Base-by-base conservation (phyloP, 2,797 vertebrate species). In the Hemibagrus guttatus region DNA sequence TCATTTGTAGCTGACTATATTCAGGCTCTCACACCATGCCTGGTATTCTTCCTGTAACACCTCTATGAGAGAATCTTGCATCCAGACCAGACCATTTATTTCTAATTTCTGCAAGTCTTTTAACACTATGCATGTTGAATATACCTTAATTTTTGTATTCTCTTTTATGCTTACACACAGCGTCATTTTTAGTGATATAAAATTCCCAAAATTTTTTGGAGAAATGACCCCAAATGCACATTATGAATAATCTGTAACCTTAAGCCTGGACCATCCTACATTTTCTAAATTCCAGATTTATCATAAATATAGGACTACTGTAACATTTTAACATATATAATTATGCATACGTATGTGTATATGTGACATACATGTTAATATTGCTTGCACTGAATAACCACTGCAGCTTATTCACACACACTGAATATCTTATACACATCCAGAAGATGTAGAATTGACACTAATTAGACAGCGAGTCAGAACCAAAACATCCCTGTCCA, bases 1-100 rank as follows among this genome's bases (percentile, higher is more conserved):
- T 21, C 68, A 76, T 76, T 76, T 87, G 69, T 84, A 72, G 68
- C 69, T 74, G 83, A 84, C 54, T 46, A 52, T 58, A 58, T 72
- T 74, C 83, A 74, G 52, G 52, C 52, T 42, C 68, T 84, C 9
- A 31, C 14, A 17, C 52, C 16, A 5, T 1, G 17, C 56, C 54
- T 52, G n/a, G 72, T 52, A 54, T 64, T 52, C 72, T 52, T 54
- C 59, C 69, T 35, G 39, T 35, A 17, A 46, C 35, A 8, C 66
- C 84, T 64, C 42, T 63, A 17, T 52, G 28, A 76, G 17, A 76
- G 72, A 49, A 21, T 68, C 23, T 46, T 35, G 58, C 26, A 64
- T 81, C 8, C 23, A 64, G 28, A 68, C 26, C 13, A 54, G 19
- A 6, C 19, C 21, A 17, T 31, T 68, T 54, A 54, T 54, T 68